Base-by-base conservation (phyloP, 2,113 vertebrate genomes). In the Hypanus sabinus region DNA sequence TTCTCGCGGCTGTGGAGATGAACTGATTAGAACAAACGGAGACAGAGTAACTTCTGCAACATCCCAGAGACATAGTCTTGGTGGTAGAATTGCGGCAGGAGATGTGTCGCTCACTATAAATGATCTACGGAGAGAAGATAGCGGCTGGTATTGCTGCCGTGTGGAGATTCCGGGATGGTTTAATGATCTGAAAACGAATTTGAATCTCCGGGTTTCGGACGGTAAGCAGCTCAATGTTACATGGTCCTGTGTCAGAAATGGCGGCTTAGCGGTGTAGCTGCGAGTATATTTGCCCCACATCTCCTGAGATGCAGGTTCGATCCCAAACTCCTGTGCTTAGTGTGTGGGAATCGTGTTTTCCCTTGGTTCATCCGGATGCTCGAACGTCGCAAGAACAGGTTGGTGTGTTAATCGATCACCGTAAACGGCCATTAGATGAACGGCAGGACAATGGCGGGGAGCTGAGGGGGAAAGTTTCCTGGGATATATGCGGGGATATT, bases 101-200 rank as follows among this genome's bases (percentile, higher is more conserved):
- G 81, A 97, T 0, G 95, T 98, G 83, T 98, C 98, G 57, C 95
- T 99, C 94, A 98, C 97, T 0, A 97, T 98, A 1, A 0, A 94
- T 24, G 60, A 95, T 0, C 95, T 95, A 0, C 27, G 22, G 24
- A 57, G 85, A 93, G 46, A 80, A 0, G 98, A 98, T 94, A 94
- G 95, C 0, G 98, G 97, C 7, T 38, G 0, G 0, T 98, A n/a
- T 8, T 97, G 98, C 95, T 99, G 98, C 94, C 97, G 97, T 0
- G 94, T 98, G 27, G 96, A 97, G 94, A 30, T 96, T 85, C 1
- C 10, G 0, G 97, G 98, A 0, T 95, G 0, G 96, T 97, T 98
- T 95, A 98, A 98, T 0, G 98, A 98, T n/a, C 9, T 80, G 0
- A 94, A 80, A 70, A 11, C 0, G 0, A 93, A 95, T 71, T 60